phyloP scores from a whole-genome alignment of 2,888 invertebrate genomes.

The Galerucella nymphaeae region DNA sequence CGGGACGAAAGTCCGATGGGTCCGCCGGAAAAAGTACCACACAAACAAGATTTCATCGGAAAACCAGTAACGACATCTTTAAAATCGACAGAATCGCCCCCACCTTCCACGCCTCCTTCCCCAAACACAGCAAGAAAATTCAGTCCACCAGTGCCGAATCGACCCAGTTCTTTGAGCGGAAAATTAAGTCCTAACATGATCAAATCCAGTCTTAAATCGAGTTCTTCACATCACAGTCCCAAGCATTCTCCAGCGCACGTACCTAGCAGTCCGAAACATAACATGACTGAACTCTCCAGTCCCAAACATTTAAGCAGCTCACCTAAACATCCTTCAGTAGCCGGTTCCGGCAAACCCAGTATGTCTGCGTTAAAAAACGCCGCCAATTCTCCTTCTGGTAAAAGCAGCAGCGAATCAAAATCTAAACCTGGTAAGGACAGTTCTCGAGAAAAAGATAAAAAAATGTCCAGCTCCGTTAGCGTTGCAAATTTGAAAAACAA shows the following conservation, averaged over 20 bases:
- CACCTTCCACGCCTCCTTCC: constrained; percentile 68
- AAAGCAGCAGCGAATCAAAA: constrained; percentile 70
- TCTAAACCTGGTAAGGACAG: constrained; percentile 57
- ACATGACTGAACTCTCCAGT: constrained; percentile 74
- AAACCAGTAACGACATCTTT: constrained; percentile 81
- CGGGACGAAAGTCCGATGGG: constrained; percentile 84
- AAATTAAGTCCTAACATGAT: constrained; percentile 70
- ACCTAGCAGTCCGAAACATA: constrained; percentile 78
- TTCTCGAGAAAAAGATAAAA: constrained; percentile 63
- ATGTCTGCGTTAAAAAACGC: constrained; percentile 89
- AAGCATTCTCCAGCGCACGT: constrained; percentile 80
- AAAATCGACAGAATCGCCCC: constrained; percentile 74
- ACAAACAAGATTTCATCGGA: constrained; percentile 72
- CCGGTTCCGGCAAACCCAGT: constrained; percentile 85
- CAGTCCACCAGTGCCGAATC: constrained; percentile 76
- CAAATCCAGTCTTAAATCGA: constrained; percentile 68
- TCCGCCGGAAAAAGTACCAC: constrained; percentile 83
- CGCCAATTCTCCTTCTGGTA: constrained; percentile 76
- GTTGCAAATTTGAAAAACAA: constrained; percentile 66
- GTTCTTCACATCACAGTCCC: constrained; percentile 73
- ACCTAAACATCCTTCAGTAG: constrained; percentile 79
- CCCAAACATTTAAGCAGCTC: constrained; percentile 82
- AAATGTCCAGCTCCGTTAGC: constrained; percentile 48
- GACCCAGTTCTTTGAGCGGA: constrained; percentile 73
- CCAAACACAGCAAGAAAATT: constrained; percentile 77